phyloP scores from a whole-genome alignment of 2,888 invertebrate genomes.

The Gymnosoma rotundatum region DNA sequence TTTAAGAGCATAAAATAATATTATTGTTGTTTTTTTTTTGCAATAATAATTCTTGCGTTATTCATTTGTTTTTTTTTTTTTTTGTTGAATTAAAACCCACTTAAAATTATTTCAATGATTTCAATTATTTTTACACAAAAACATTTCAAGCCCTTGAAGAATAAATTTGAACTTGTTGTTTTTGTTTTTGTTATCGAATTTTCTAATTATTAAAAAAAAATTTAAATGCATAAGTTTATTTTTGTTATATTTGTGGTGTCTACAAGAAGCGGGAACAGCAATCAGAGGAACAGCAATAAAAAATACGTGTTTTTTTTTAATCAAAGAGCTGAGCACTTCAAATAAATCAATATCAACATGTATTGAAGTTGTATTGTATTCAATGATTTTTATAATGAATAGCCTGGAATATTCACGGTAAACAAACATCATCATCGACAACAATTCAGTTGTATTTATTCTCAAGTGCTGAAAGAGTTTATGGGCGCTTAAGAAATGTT shows the following conservation, averaged over 20 bases:
- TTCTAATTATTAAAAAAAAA: conserved; percentile 36
- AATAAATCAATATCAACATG: conserved; percentile 62
- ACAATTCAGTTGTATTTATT: conserved; percentile 18
- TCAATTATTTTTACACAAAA: conserved; percentile 10
- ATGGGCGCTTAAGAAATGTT: conserved; percentile 28
- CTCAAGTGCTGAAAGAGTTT: conserved; percentile 30
- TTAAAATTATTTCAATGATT: background rate
- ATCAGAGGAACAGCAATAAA: conserved; percentile 2
- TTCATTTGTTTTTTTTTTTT: background rate
- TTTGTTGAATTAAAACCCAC: background rate
- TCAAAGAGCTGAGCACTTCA: conserved; percentile 48
- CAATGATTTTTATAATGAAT: conserved; percentile 9
- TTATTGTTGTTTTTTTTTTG: too few species aligned
- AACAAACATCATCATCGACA: conserved; percentile 11
- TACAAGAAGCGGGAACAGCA: conserved; percentile 42
- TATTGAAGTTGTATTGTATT: conserved; percentile 10
- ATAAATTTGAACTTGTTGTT: conserved; percentile 9
- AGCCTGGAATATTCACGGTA: conserved; percentile 21
- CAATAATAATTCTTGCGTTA: too few species aligned
- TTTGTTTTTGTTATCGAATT: conserved; percentile 38
- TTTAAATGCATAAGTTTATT: background rate
- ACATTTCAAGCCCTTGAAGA: conserved; percentile 22
- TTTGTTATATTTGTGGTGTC: background rate
- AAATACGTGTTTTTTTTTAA: background rate
- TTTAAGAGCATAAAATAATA: too few species aligned